phyloP scores from a whole-genome alignment of 2,888 invertebrate species.

The Tiphia femorata region DNA sequence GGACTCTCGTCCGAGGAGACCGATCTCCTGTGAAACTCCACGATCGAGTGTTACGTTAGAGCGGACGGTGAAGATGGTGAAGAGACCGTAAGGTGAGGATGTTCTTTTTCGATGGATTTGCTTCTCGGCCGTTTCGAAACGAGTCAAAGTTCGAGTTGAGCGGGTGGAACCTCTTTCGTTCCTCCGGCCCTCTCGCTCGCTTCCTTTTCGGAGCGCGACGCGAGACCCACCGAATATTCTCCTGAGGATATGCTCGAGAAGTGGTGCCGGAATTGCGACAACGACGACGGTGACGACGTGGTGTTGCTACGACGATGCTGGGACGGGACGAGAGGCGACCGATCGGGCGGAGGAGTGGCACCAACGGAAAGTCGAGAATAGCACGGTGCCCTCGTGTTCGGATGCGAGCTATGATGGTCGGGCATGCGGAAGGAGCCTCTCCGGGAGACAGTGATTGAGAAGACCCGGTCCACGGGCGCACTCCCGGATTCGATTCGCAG shows the following conservation, averaged over 20 bases:
- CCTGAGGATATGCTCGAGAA: neutral
- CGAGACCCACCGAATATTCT: conserved; percentile 2
- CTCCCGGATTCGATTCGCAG: conserved; percentile 35
- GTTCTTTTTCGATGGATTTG: too few species aligned
- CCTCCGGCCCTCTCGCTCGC: too few species aligned
- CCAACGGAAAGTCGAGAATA: conserved; percentile 23
- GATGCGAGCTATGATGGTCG: conserved; percentile 27
- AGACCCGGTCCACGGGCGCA: conserved; percentile 30
- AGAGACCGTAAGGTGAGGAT: too few species aligned
- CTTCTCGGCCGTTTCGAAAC: too few species aligned
- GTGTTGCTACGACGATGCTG: conserved; percentile 11
- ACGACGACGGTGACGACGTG: neutral
- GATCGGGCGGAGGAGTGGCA: neutral
- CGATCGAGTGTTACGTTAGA: neutral
- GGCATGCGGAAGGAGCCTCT: conserved; percentile 45
- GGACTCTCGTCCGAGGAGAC: too few species aligned
- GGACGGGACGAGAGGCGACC: conserved; percentile 20
- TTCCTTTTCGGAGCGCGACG: too few species aligned
- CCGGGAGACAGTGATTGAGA: conserved; percentile 43
- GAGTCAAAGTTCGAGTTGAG: too few species aligned
- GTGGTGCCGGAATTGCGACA: neutral
- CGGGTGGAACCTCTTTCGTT: too few species aligned
- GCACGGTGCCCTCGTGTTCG: conserved; percentile 20
- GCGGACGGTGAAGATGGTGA: neutral
- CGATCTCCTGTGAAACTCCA: neutral